Conservation (phyloP, 2,888 invertebrate genomes). For the Tetropium fuscum region DNA sequence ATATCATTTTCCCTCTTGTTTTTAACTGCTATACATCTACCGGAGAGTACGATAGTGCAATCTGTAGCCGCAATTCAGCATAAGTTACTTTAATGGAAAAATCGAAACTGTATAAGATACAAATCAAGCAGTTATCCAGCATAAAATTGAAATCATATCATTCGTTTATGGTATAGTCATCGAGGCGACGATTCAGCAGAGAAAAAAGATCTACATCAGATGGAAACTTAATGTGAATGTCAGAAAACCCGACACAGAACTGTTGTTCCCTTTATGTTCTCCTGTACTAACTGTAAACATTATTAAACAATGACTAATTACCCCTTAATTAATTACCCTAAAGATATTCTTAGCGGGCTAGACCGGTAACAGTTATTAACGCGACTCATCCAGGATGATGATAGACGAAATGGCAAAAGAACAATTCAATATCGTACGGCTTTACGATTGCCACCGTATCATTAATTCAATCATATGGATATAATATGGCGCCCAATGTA, state of each 20-base stretch:
- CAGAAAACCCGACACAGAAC: conserved; percentile 23
- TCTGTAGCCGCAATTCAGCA: not conserved
- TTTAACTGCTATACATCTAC: no score
- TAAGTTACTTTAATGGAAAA: conserved; percentile 22
- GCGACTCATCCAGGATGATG: no score
- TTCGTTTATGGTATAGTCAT: conserved; percentile 29
- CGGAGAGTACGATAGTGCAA: no score
- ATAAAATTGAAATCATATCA: conserved; percentile 25
- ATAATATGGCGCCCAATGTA: no score
- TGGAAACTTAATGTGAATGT: conserved; percentile 23
- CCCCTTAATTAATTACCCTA: conserved; percentile 17
- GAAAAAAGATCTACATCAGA: conserved; percentile 27
- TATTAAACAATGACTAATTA: conserved; percentile 18
- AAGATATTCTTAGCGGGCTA: not conserved
- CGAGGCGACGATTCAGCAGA: conserved; percentile 10
- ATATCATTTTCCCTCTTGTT: no score
- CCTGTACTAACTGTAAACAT: no score
- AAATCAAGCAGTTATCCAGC: conserved; percentile 24
- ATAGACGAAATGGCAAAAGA: no score
- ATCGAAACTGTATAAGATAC: conserved; percentile 30
- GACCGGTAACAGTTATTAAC: conserved; percentile 1
- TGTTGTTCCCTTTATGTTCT: conserved; percentile 26
- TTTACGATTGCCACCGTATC: no score
- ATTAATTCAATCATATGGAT: no score
- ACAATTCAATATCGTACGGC: no score